These are phyloP conservation scores for Euplagia quadripunctaria DNA, from an alignment of 2,888 invertebrate genomes.

Conservation along the genomic window DNA sequence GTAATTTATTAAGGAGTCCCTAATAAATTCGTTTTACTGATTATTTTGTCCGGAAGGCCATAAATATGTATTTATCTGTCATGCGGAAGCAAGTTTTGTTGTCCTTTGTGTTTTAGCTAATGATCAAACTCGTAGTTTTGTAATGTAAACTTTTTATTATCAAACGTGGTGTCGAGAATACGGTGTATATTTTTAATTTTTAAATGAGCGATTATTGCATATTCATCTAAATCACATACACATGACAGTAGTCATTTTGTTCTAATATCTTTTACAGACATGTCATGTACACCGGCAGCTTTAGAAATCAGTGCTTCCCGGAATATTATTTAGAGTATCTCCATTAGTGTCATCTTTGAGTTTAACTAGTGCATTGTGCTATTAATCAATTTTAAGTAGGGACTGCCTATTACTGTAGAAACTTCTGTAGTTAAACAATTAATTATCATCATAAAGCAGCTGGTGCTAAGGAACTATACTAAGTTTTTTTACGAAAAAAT, in stretches of 20 bases:
- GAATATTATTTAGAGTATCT: conserved; percentile 36
- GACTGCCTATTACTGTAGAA: background rate
- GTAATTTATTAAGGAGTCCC: no score
- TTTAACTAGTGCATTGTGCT: conserved; percentile 2
- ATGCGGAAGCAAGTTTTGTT: no score
- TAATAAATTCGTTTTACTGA: no score
- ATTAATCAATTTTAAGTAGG: conserved; percentile 5
- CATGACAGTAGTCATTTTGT: conserved; percentile 7
- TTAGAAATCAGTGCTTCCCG: conserved; percentile 27
- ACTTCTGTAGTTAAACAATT: background rate
- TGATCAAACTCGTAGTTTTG: no score
- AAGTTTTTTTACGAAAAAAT: no score
- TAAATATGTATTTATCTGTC: no score
- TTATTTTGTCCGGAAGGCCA: no score
- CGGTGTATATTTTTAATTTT: no score
- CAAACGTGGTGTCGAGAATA: no score
- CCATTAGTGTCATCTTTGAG: conserved; percentile 42
- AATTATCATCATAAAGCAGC: background rate
- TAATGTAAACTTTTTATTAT: no score
- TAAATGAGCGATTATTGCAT: no score
- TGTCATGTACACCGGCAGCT: conserved; percentile 6
- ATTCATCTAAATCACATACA: conserved; percentile 1
- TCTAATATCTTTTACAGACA: conserved; percentile 11
- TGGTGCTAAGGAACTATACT: background rate
- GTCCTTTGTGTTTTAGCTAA: no score